Base-by-base conservation (phyloP, 2,797 vertebrate genomes). In the Centropyge bicolor region DNA sequence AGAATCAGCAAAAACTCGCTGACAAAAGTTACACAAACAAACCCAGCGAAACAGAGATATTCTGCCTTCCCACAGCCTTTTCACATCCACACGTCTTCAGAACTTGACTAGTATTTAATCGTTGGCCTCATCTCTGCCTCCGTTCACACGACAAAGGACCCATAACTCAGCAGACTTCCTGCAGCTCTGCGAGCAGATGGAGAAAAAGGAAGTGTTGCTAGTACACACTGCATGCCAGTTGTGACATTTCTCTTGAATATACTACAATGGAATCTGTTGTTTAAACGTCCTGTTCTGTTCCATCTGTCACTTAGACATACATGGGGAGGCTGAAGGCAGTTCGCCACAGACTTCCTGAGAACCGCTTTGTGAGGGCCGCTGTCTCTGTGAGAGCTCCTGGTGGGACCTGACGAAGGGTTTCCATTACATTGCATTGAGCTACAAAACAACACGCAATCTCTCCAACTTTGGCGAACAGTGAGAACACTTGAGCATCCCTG, bases 251-350 rank as follows among this genome's bases (percentile, higher is more conserved):
- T 89, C 70, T 87, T 81, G 48, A 86, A 87, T 80, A 78, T 68
- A 70, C n/a, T 80, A 87, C 83, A 82, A 31, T 80, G 91, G 89
- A 88, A 92, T 91, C 63, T 81, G 75, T 82, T 89, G 72, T 91
- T 83, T 85, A 88, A 86, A 92, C 89, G 63, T 80, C 54, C 81
- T 81, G 80, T 74, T 78, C 81, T 65, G 55, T 82, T 87, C 78
- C 83, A 84, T 91, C 82, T 55, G 70, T 85, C 83, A 81, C 74
- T 64, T 38, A 7, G 48, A 88, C 75, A 73, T 63, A 62, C 74
- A 81, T 35, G 62, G 63, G 70, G 68, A 80, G 56, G 78, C 61
- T 36, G 73, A 54, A 63, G 57, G 60, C 24, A 45, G 51, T 64
- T 60, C 6, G 17, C 71, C 71, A 22, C 61, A 45, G 55, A 84